These are phyloP conservation scores for Amyelois transitella DNA, from an alignment of 1,140 invertebrate species.

Conservation along the genomic window DNA sequence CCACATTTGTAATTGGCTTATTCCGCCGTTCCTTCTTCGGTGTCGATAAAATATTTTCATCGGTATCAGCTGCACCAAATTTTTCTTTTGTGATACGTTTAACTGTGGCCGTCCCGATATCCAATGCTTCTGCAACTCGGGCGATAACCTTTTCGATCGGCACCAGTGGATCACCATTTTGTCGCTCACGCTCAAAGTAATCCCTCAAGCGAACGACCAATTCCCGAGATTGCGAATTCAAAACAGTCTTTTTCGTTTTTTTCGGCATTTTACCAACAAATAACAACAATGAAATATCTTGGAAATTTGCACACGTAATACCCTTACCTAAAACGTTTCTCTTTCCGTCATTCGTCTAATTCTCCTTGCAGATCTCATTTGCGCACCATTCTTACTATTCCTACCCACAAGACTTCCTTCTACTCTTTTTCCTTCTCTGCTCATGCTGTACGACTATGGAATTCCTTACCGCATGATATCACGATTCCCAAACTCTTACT, in stretches of 20 bases:
- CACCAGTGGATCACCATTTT: slow-evolving; percentile 11
- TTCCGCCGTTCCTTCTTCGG: slow-evolving; percentile 9
- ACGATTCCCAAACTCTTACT: too few relatives aligned
- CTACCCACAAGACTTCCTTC: too few relatives aligned
- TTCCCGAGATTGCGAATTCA: slow-evolving; percentile 5
- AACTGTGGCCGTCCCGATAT: slow-evolving; percentile 6
- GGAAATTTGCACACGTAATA: too few relatives aligned
- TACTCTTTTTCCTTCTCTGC: too few relatives aligned
- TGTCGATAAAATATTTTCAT: slow-evolving; percentile 8
- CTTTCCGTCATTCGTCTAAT: too few relatives aligned
- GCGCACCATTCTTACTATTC: too few relatives aligned
- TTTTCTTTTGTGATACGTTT: slow-evolving; percentile 11
- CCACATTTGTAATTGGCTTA: slow-evolving; percentile 3
- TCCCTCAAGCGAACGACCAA: slow-evolving; percentile 6
- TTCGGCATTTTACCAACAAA: neutral
- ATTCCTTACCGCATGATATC: too few relatives aligned
- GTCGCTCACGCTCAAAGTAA: slow-evolving; percentile 11
- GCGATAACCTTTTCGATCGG: slow-evolving; percentile 5
- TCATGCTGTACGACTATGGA: too few relatives aligned
- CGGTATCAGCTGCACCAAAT: too few relatives aligned
- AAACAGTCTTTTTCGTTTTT: slow-evolving; percentile 4
- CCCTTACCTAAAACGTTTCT: too few relatives aligned
- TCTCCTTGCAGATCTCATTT: too few relatives aligned
- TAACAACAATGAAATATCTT: neutral
- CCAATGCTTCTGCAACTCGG: slow-evolving; percentile 14